Percentiles rank a stretch among this genome's conserved stretches.
Conservation (phyloP, 2,888 invertebrate genomes). For the Alviniconcha strummeri region DNA sequence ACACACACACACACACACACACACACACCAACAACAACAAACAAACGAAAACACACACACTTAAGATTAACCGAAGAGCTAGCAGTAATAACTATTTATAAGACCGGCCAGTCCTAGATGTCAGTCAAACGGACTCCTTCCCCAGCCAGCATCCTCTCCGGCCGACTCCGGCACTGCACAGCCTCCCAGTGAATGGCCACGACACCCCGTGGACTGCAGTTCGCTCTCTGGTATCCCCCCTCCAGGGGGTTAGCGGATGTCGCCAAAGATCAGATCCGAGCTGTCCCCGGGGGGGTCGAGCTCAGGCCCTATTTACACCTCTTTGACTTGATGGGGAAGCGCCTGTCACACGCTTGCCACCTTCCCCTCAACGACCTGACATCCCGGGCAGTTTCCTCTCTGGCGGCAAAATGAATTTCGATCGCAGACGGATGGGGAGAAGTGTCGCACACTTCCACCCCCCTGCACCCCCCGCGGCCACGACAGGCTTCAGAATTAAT, state of each 20-base stretch:
- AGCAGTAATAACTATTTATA: too few species aligned
- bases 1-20: too few species aligned
- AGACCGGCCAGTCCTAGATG: too few species aligned
- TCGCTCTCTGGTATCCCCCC: too few species aligned
- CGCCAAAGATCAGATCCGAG: constrained; percentile 20
- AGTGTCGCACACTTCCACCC: background rate
- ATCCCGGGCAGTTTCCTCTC: constrained; percentile 21
- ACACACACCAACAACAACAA: too few species aligned
- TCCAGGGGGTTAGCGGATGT: background rate
- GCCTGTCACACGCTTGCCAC: constrained; percentile 30
- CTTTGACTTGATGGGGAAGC: constrained; percentile 32
- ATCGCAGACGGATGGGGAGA: constrained; percentile 10
- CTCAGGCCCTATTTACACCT: constrained; percentile 36
- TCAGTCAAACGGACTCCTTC: too few species aligned
- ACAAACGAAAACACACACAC: too few species aligned
- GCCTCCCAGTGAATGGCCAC: too few species aligned
- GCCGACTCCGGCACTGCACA: too few species aligned
- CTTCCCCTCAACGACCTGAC: constrained; percentile 27
- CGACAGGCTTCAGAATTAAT: constrained; percentile 22
- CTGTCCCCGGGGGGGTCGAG: background rate
- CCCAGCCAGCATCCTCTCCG: too few species aligned
- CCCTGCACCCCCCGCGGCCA: background rate
- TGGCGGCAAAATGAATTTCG: constrained; percentile 30
- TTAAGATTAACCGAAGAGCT: too few species aligned
- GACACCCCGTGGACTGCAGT: too few species aligned